Evolutionary conservation across 2,113 vertebrate genomes (phyloP).

Genomic region (Calidris pygmaea): DNA sequence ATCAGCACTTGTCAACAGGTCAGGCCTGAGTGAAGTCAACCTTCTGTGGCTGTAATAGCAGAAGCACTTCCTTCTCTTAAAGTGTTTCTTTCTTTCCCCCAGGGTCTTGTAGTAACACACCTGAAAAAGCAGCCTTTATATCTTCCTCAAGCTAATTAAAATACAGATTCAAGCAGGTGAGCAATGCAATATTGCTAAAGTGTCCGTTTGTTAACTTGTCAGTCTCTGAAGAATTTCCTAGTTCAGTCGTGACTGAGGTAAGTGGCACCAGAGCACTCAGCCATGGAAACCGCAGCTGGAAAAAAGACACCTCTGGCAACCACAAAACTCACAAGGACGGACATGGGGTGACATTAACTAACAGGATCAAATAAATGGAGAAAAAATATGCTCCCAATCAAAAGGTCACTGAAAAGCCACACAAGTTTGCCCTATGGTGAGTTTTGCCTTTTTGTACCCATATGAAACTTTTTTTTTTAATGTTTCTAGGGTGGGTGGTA

Average conservation of each 20-base stretch:
- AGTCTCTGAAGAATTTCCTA: conserved; percentile 16
- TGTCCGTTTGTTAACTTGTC: conserved; percentile 38
- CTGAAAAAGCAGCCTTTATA: conserved; percentile 34
- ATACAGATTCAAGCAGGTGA: conserved; percentile 31
- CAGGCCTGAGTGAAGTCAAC: background rate
- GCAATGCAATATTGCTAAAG: conserved; percentile 17
- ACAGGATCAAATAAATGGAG: background rate
- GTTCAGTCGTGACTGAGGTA: background rate
- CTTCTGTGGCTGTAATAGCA: conserved; percentile 19
- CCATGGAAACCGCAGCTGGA: conserved; percentile 41
- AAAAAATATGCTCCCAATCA: background rate
- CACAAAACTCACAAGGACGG: background rate
- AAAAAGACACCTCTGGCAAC: background rate
- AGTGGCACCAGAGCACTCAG: background rate
- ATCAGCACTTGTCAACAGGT: conserved; percentile 14
- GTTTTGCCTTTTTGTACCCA: background rate
- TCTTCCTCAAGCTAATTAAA: conserved; percentile 58
- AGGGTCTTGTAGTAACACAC: conserved; percentile 36
- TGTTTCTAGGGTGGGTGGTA: background rate
- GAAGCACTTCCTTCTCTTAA: conserved; percentile 19
- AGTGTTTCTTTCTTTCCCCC: background rate
- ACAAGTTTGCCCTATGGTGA: background rate
- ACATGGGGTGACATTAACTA: background rate
- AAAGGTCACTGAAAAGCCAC: background rate
- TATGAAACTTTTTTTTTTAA: background rate